Base-by-base conservation (phyloP, 1,140 invertebrate genomes). In the Drosophila suzukii region DNA sequence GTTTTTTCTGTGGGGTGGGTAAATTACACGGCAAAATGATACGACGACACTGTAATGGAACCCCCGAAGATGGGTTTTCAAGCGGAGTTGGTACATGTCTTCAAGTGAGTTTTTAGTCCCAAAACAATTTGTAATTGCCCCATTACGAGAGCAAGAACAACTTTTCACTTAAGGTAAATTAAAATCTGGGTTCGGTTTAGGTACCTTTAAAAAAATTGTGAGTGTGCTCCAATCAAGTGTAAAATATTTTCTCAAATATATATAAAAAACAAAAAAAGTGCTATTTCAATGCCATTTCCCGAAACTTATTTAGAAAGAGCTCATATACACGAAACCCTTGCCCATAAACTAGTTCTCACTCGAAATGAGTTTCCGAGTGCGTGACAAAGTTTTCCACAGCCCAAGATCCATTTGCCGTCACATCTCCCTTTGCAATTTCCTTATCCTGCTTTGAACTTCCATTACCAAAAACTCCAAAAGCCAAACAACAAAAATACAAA, bases 351-450 rank as follows among this genome's bases (percentile, higher is more conserved):
- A 68, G 41, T 68, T 70, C 43, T 63, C 66, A 72, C 68, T 71
- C 71, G 51, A 72, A 71, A 71, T 72, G 43, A 72, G 65, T 72
- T 72, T 71, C 20, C 24, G 39, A 66, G 65, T 71, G 39, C 53
- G 65, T 70, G 65, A 57, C 65, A 71, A 71, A 71, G 51, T 71
- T 71, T 70, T 32, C 34, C 36, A 27, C 36, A 17, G 8, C 36
- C 32, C 32, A 49, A 68, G 38, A 71, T 57, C 65, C 65, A 43
- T 63, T 63, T 68, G 65, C 30, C 39, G 30, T 3, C 24, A 10
- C 38, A 58, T 47, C 49, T 30, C 36, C 24, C 32, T 50, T 51
- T 65, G 46, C 24, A 66, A 27, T 70, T 66, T 63, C 20, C 47
- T 36, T 70, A 24, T 32, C 24, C 47, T 10, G 34, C 63, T 71